Conservation (phyloP, 2,888 invertebrate species). For the Erpobdella octoculata region DNA sequence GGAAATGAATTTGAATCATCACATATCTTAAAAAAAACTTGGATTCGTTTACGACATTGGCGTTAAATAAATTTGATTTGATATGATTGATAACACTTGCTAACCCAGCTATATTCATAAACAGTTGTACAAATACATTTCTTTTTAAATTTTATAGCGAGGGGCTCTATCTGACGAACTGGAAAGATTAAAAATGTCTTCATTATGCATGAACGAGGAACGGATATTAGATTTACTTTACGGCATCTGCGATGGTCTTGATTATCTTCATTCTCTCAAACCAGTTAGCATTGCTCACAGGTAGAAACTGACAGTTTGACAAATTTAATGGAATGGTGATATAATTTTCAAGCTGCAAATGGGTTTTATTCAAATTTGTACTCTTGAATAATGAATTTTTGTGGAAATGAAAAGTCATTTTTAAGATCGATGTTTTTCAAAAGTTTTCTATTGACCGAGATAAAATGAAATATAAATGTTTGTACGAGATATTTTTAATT, state of each 20-base stretch:
- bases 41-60: no score
- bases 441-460: not conserved
- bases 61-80: no score
- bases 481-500: not conserved
- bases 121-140: no score
- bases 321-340: not conserved
- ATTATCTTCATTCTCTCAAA: constrained; percentile 65
- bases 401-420: not conserved
- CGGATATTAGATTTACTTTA: constrained; percentile 65
- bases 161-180: constrained; percentile 69
- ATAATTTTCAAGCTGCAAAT: not conserved
- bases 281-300: constrained; percentile 53
- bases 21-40: no score
- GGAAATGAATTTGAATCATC: no score
- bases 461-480: not conserved
- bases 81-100: no score
- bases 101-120: no score
- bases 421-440: not conserved
- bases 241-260: constrained; percentile 67
- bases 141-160: constrained; percentile 53
- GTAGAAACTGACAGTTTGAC: constrained; percentile 14
- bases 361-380: no score
- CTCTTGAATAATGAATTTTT: not conserved
- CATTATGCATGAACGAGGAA: constrained; percentile 60
- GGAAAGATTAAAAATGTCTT: constrained; percentile 52